Evolutionary conservation across 1,140 invertebrate species (phyloP).

Genomic region (Cydia amplana): DNA sequence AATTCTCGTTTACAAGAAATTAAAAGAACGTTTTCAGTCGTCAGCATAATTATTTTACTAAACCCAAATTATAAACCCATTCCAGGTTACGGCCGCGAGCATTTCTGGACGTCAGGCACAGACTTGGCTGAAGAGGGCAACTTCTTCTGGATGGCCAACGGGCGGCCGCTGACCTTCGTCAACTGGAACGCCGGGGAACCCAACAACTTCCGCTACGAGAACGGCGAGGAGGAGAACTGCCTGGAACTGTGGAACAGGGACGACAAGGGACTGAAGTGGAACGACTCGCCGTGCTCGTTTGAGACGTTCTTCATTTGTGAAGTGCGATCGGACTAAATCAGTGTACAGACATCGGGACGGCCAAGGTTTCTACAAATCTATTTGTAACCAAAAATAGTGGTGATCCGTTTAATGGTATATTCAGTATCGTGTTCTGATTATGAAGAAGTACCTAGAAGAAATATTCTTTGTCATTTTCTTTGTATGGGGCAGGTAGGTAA

Average conservation of each 20-base stretch:
- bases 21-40: neutral
- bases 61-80: conserved; percentile 35
- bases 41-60: neutral
- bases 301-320: conserved; percentile 96
- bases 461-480: no score
- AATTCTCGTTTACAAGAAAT: neutral
- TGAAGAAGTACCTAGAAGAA: no score
- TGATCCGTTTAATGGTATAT: no score
- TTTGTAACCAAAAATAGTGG: no score
- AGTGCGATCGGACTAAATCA: conserved; percentile 81
- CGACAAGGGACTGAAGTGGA: conserved; percentile 95
- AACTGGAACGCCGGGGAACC: conserved; percentile 96
- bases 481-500: no score
- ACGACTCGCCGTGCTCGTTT: conserved; percentile 94
- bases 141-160: conserved; percentile 96
- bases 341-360: neutral
- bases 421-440: no score
- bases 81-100: conserved; percentile 90
- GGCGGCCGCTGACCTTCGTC: conserved; percentile 91
- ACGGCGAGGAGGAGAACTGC: conserved; percentile 95
- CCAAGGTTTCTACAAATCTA: no score
- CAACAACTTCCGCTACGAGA: conserved; percentile 95
- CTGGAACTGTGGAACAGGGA: conserved; percentile 94
- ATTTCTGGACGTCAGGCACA: conserved; percentile 95
- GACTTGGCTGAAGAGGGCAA: conserved; percentile 93